Evolutionary conservation across 1,140 invertebrate species (phyloP).

Genomic region (Thrips palmi): DNA sequence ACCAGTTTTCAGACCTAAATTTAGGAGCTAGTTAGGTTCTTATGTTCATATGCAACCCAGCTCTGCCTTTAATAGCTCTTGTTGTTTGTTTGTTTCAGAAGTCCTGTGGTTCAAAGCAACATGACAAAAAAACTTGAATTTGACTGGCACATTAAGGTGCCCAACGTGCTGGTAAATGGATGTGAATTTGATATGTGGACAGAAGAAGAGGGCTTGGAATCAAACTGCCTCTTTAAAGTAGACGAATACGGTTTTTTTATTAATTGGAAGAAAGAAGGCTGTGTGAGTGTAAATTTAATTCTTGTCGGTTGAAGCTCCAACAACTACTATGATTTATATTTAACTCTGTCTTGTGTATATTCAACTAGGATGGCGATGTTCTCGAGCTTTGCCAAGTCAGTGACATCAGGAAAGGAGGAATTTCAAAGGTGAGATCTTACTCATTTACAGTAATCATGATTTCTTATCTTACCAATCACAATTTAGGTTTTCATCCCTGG

Average conservation of each 20-base stretch:
- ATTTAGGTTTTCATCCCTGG: too few relatives aligned
- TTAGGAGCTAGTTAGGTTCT: too few relatives aligned
- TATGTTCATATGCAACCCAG: too few relatives aligned
- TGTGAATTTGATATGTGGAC: slow-evolving; percentile 84
- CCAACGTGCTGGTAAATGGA: slow-evolving; percentile 62
- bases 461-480: too few relatives aligned
- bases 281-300: too few relatives aligned
- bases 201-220: slow-evolving; percentile 82
- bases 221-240: slow-evolving; percentile 75
- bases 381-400: slow-evolving; percentile 90
- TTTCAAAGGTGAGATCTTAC: slow-evolving; percentile 60
- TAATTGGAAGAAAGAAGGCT: slow-evolving; percentile 90
- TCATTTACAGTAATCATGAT: too few relatives aligned
- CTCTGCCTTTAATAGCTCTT: too few relatives aligned
- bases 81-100: too few relatives aligned
- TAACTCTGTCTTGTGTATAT: too few relatives aligned
- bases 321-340: slow-evolving; percentile 12
- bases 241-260: slow-evolving; percentile 98
- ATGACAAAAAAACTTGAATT: slow-evolving; percentile 98
- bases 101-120: too few relatives aligned
- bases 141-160: slow-evolving; percentile 87
- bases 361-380: slow-evolving; percentile 87
- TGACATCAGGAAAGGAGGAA: slow-evolving; percentile 71
- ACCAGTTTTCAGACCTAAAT: too few relatives aligned
- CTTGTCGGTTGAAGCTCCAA: too few relatives aligned